Evolutionary conservation across 2,888 invertebrate genomes (phyloP).

Genomic region (Cephus pygmeus): DNA sequence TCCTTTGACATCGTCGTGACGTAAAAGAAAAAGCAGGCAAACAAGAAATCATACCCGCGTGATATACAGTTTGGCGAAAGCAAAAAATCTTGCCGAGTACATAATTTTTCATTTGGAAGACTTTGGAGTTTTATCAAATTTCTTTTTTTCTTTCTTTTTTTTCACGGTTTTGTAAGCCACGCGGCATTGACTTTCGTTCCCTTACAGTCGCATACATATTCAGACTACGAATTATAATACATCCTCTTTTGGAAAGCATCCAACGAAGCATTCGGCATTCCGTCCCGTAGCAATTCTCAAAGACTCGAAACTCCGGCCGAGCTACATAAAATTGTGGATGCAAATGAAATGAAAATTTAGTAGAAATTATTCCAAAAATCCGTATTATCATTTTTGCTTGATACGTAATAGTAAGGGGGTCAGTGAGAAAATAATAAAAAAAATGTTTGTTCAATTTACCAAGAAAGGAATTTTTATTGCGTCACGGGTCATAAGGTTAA

Average conservation of each 20-base stretch:
- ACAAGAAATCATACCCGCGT: not conserved
- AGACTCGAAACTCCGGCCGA: not conserved
- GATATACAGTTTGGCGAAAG: not conserved
- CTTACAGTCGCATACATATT: not conserved
- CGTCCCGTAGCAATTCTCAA: not conserved
- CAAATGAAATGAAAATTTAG: not conserved
- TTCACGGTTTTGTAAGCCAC: not conserved
- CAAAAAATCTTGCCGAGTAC: not conserved
- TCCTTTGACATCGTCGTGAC: not conserved
- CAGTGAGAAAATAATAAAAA: too few species aligned
- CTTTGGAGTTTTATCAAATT: not conserved
- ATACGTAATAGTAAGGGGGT: too few species aligned
- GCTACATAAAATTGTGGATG: not conserved
- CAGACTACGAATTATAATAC: conserved; percentile 37
- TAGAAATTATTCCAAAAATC: too few species aligned
- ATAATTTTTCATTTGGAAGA: not conserved
- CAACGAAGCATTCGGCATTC: conserved; percentile 23
- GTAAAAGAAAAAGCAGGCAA: not conserved
- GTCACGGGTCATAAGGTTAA: conserved; percentile 13
- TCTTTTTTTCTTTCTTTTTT: not conserved
- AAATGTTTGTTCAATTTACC: not conserved
- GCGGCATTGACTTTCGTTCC: not conserved
- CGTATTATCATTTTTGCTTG: too few species aligned
- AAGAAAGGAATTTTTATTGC: not conserved
- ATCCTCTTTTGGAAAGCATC: conserved; percentile 44